These are phyloP conservation scores for Myathropa florea DNA, from an alignment of 2,888 invertebrate genomes.

Conservation along the genomic window DNA sequence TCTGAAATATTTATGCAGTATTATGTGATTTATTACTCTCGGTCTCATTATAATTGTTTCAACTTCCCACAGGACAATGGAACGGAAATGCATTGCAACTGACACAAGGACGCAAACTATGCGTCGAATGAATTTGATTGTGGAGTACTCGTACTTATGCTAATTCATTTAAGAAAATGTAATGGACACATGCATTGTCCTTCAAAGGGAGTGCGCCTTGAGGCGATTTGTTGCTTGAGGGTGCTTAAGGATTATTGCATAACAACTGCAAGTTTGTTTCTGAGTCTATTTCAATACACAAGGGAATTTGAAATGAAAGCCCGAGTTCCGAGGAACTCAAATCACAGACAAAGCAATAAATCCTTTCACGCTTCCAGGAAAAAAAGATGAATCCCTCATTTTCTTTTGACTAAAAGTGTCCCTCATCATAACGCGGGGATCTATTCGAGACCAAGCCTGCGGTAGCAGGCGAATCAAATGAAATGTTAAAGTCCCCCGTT, in stretches of 20 bases:
- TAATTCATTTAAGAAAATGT: background rate
- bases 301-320: background rate
- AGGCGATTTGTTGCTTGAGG: background rate
- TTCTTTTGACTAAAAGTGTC: background rate
- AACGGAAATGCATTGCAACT: background rate
- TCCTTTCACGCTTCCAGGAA: background rate
- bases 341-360: background rate
- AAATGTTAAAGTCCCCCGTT: background rate
- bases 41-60: conserved; percentile 20
- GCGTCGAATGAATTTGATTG: background rate
- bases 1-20: conserved; percentile 39
- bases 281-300: too few species aligned
- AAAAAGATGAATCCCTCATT: background rate
- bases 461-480: background rate
- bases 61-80: background rate
- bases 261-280: too few species aligned
- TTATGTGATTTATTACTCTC: conserved; percentile 43
- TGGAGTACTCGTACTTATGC: background rate
- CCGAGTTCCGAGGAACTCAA: background rate
- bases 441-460: background rate
- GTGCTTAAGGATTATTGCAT: background rate
- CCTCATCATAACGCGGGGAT: background rate
- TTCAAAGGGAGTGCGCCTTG: background rate
- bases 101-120: background rate
- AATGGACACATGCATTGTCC: background rate